phyloP scores from a whole-genome alignment of 2,888 invertebrate species.

The Agonum fuliginosum region DNA sequence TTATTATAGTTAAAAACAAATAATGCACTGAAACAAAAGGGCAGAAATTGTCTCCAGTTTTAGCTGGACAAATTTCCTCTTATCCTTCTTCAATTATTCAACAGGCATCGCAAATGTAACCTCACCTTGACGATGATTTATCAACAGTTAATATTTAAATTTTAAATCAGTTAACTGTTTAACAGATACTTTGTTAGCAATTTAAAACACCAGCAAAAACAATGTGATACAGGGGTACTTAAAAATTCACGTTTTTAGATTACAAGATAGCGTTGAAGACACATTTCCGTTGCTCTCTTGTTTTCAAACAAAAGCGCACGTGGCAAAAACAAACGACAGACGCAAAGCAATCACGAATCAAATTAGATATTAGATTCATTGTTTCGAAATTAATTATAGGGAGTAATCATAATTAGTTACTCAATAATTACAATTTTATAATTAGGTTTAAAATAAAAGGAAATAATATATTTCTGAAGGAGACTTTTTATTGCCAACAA shows the following conservation, averaged over 20 bases:
- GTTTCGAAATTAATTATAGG: background rate
- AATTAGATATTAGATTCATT: background rate
- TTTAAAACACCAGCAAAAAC: conserved; percentile 40
- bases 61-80: too few species aligned
- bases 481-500: too few species aligned
- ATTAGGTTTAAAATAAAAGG: too few species aligned
- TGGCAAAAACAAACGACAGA: conserved; percentile 20
- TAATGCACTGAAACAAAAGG: too few species aligned
- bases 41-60: too few species aligned
- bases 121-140: conserved; percentile 43
- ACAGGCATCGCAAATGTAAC: background rate
- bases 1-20: too few species aligned
- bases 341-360: background rate
- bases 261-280: conserved; percentile 42
- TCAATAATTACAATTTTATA: too few species aligned
- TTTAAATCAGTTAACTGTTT: conserved; percentile 55
- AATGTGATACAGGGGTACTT: conserved; percentile 34
- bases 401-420: too few species aligned
- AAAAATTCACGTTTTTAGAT: conserved; percentile 36
- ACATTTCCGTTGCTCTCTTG: conserved; percentile 21
- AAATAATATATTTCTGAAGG: too few species aligned
- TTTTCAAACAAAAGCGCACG: conserved; percentile 35
- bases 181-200: conserved; percentile 34
- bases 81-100: too few species aligned
- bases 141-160: conserved; percentile 53